Base-by-base conservation (phyloP, 2,888 invertebrate species). In the Branchipolynoe longqiensis region DNA sequence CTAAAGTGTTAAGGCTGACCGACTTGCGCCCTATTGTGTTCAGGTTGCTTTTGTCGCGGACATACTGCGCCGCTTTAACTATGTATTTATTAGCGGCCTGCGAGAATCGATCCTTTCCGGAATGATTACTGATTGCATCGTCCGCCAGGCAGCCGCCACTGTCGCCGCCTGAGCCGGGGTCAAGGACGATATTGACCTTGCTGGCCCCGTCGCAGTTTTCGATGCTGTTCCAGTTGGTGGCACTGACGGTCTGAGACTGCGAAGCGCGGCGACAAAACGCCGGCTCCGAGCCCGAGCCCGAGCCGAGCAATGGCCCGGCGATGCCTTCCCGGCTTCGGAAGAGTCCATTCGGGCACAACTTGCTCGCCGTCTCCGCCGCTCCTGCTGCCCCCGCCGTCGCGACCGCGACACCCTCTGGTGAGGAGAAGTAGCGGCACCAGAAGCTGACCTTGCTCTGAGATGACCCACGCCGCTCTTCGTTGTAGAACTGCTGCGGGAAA, bases 1-100 rank as follows among this genome's bases (percentile, higher is more conserved):
- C n/a, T 8, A 78, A 48, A 2, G 54, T 78, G 25, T 78, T 78
- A 18, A 78, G 78, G 48, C 78, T 78, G 48, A 54, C 78, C 28
- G 78, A 78, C 25, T 78, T 78, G 12, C 78, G 25, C 69, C 36
- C 36, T 12, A 28, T 31, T 6, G 28, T 28, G 33, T 18, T 78
- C 14, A 78, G 54, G 48, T 78, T 41, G 28, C 78, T 54, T 31
- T 48, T 54, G n/a, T 41, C 38, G 18, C 38, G 1, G 28, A 12
- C 48, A 48, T 48, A 48, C 18, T 12, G 18, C 48, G 8, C 48
- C 18, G 48, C 8, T 18, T 48, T 48, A n/a, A n/a, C n/a, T n/a
- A n/a, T n/a, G 25, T 56, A n/a, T 3, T 56, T 56, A 25, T 62
- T 62, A 14, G 62, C 18, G 25, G 62, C 62, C 31, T 31, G 25